Base-by-base conservation (phyloP, 2,888 invertebrate species). In the Anticlea derivata region DNA sequence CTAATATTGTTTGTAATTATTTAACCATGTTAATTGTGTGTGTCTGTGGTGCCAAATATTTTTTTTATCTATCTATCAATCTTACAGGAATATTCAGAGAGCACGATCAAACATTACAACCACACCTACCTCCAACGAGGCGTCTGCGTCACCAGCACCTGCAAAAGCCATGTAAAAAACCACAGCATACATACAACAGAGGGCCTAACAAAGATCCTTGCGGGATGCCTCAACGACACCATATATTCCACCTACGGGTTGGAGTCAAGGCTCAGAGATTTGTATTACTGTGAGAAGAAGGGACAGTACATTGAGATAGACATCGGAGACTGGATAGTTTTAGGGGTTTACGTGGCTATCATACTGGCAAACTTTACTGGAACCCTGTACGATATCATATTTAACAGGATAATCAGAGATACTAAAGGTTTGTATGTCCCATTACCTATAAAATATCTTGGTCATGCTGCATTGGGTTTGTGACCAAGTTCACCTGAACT, bases 1-100 rank as follows among this genome's bases (percentile, higher is more conserved):
- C n/a, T n/a, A n/a, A n/a, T n/a, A n/a, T n/a, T n/a, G n/a, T n/a
- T n/a, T n/a, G n/a, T n/a, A n/a, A 17, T 4, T 3, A 17, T 17
- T 4, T 3, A 17, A 17, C 17, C 17, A 17, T 17, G 2, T 3
- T 17, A 2, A 17, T 3, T 4, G 4, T 17, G 17, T 4, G 2
- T 17, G 2, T 17, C 2, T 17, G 17, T 17, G 17, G 17, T 17
- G 4, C 17, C 17, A 3, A 17, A 2, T 17, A 17, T 17, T 2
- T 4, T 17, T 17, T 17, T 8, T 20, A 6, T 6, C 1, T 7
- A 7, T 12, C 1, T 29, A 26, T n/a, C 20, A 20, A n/a, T 39
- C 13, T 60, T 66, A 11, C 63, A 74, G 74, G 67, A 65, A 50
- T 71, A 69, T 46, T 70, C 73, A 27, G 52, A 50, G 10, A 44